These are phyloP conservation scores for Tuta absoluta DNA, from an alignment of 2,888 invertebrate species.

Conservation along the genomic window DNA sequence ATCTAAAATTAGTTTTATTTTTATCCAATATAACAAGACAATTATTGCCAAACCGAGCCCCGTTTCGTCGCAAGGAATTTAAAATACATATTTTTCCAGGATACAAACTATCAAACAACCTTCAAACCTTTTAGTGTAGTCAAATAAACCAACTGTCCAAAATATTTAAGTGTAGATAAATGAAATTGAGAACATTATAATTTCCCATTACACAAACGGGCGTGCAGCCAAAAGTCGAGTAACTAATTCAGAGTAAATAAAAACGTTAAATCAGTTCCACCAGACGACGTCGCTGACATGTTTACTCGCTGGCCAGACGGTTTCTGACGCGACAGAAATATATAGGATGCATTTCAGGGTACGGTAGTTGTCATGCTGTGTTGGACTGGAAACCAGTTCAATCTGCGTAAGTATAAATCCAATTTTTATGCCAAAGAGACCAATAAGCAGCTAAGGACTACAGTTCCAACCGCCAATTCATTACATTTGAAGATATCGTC, in stretches of 20 bases:
- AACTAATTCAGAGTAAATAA: conserved; percentile 20
- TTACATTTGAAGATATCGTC: too few relatives aligned
- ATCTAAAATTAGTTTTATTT: too few relatives aligned
- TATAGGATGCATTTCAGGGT: conserved; percentile 8
- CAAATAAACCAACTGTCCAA: too few relatives aligned
- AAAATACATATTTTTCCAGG: too few relatives aligned
- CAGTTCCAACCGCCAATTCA: too few relatives aligned
- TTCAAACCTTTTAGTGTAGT: neutral
- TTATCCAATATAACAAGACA: neutral
- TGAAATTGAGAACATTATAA: neutral
- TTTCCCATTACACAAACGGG: conserved; percentile 7
- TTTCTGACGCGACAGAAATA: conserved; percentile 14
- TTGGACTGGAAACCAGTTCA: neutral
- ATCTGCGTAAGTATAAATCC: neutral
- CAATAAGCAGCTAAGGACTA: too few relatives aligned
- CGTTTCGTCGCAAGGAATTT: too few relatives aligned
- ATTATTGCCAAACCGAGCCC: too few relatives aligned
- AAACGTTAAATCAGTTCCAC: conserved; percentile 20
- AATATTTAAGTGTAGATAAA: neutral
- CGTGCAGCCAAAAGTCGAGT: conserved; percentile 21
- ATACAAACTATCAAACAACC: neutral
- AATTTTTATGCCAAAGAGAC: too few relatives aligned
- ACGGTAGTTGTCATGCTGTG: conserved; percentile 10
- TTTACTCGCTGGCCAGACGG: conserved; percentile 27
- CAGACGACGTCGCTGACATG: conserved; percentile 28